phyloP scores from a whole-genome alignment of 2,888 invertebrate genomes.

The Adelognathus sp. region DNA sequence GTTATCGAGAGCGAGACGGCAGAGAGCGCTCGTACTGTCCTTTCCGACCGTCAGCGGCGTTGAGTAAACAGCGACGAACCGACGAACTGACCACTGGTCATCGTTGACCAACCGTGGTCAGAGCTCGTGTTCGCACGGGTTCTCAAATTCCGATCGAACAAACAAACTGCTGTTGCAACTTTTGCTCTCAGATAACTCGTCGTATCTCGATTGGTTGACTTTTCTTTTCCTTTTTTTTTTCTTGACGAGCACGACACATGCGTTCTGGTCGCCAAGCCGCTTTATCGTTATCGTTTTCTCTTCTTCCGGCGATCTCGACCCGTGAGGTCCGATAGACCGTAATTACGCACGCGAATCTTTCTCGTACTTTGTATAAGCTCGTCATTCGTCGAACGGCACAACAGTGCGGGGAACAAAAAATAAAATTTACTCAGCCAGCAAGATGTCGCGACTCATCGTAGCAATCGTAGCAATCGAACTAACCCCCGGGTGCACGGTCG shows the following conservation, averaged over 20 bases:
- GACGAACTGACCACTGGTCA: conserved; percentile 18
- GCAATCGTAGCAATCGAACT: neutral
- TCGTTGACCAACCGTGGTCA: conserved; percentile 19
- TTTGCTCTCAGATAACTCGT: neutral
- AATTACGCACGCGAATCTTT: conserved; percentile 25
- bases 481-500: conserved; percentile 27
- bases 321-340: neutral
- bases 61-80: neutral
- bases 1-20: conserved; percentile 20
- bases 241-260: neutral
- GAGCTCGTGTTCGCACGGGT: neutral
- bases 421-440: neutral
- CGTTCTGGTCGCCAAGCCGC: neutral
- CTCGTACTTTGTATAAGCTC: conserved; percentile 44
- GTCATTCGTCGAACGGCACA: neutral
- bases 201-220: conserved; percentile 16
- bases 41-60: neutral
- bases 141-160: neutral
- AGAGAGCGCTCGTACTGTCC: neutral
- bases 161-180: neutral
- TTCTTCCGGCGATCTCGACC: neutral
- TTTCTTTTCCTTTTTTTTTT: too few relatives aligned
- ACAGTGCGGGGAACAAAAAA: neutral
- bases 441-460: neutral
- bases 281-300: neutral